phyloP scores from a whole-genome alignment of 2,888 invertebrate genomes.

The Sarcophaga carnaria region DNA sequence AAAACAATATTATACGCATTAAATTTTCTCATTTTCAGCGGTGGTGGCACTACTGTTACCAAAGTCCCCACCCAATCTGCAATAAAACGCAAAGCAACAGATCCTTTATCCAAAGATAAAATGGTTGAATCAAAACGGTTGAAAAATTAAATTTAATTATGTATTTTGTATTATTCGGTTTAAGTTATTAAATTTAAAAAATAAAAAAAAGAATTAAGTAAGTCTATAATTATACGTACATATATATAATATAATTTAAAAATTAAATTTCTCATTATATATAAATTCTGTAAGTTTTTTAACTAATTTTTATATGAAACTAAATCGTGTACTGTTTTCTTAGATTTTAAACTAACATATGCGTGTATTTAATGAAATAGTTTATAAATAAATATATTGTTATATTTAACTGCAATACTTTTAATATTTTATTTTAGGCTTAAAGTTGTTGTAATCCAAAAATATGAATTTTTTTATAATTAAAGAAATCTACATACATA shows the following conservation, averaged over 20 bases:
- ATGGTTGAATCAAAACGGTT: conserved; percentile 67
- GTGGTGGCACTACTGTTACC: conserved; percentile 70
- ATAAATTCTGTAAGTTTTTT: conserved; percentile 12
- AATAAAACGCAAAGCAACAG: conserved; percentile 65
- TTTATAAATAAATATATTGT: conserved; percentile 35
- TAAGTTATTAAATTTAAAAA: conserved; percentile 30
- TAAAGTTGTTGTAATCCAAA: conserved; percentile 24
- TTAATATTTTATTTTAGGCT: conserved; percentile 31
- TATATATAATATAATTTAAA: conserved; percentile 12
- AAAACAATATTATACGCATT: neutral
- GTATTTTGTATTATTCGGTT: conserved; percentile 32
- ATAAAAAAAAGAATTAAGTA: neutral
- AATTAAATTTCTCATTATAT: conserved; percentile 7
- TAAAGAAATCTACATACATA: neutral
- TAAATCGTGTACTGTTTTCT: neutral
- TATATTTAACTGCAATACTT: conserved; percentile 27
- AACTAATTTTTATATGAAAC: conserved; percentile 6
- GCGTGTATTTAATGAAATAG: conserved; percentile 2
- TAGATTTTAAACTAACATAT: neutral
- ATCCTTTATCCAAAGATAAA: conserved; percentile 68
- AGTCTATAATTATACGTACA: conserved; percentile 1
- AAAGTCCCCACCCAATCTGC: conserved; percentile 68
- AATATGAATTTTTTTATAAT: conserved; percentile 27
- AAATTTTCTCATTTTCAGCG: conserved; percentile 58
- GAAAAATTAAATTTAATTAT: conserved; percentile 57